Conservation (phyloP, 2,113 vertebrate species). For the Trogon surrucura region DNA sequence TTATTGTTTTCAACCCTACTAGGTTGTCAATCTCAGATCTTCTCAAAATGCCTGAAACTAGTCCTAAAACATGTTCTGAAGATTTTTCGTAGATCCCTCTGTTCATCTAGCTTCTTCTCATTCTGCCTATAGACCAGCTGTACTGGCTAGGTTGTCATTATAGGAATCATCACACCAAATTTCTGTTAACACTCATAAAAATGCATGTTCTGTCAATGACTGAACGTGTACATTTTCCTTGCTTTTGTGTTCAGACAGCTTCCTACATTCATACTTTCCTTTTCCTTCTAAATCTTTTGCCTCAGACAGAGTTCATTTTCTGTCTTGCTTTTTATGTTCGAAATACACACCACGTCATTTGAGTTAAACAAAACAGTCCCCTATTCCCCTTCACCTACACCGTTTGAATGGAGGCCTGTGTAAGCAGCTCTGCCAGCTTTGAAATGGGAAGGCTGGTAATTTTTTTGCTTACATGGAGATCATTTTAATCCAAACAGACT, state of each 20-base stretch:
- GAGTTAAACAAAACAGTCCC: conserved; percentile 55
- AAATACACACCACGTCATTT: conserved; percentile 50
- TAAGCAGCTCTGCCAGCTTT: conserved; percentile 54
- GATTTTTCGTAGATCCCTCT: neutral
- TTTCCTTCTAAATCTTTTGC: conserved; percentile 46
- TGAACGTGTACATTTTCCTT: conserved; percentile 44
- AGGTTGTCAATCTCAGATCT: neutral
- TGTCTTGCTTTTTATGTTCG: conserved; percentile 49
- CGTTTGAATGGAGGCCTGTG: conserved; percentile 50
- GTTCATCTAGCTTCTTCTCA: neutral
- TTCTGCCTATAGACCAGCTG: conserved; percentile 21
- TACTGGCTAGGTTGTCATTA: conserved; percentile 4
- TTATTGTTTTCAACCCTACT: neutral
- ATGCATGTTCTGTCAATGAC: conserved; percentile 37
- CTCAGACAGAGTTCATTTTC: conserved; percentile 50
- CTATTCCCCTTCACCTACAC: conserved; percentile 44
- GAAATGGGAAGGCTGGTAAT: conserved; percentile 43
- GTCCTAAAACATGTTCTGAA: neutral
- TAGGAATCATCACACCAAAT: conserved; percentile 2
- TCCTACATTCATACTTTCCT: conserved; percentile 53
- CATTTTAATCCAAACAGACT: conserved; percentile 63
- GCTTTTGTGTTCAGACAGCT: conserved; percentile 53
- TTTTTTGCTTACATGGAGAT: conserved; percentile 66
- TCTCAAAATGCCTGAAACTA: neutral
- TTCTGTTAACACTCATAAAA: conserved; percentile 54